Percentiles rank a stretch among this genome's conserved stretches.
phyloP scores from a whole-genome alignment of 2,888 invertebrate species.

The Uloborus plumipes region DNA sequence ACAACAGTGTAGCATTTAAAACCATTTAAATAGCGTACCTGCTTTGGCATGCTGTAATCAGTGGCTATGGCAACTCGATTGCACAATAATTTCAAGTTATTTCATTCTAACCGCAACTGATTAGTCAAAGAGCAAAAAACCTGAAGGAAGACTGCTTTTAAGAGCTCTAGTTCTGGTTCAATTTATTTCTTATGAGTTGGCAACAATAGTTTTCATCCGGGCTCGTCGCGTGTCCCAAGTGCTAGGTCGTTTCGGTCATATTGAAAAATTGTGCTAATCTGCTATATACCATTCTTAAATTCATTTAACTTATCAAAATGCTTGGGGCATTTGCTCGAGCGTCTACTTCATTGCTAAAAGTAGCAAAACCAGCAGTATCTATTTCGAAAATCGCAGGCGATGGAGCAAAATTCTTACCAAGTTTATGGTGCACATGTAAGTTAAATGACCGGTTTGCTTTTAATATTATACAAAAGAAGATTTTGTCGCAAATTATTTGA shows the following conservation, averaged over 20 bases:
- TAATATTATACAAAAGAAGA: neutral
- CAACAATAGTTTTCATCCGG: conserved; percentile 41
- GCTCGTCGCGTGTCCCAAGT: conserved; percentile 41
- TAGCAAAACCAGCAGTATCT: conserved; percentile 60
- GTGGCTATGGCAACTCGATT: no score
- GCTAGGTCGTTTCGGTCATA: conserved; percentile 59
- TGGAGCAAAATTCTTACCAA: conserved; percentile 55
- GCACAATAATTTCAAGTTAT: neutral
- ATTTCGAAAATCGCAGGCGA: conserved; percentile 52
- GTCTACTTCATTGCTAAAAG: conserved; percentile 60
- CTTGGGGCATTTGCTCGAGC: conserved; percentile 59
- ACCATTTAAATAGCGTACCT: no score
- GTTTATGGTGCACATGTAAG: conserved; percentile 64
- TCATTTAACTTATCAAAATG: conserved; percentile 38
- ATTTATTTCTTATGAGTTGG: conserved; percentile 1
- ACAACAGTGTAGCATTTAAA: no score
- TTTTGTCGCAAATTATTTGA: neutral
- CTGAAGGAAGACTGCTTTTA: neutral
- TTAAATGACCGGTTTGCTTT: neutral
- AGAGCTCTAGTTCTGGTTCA: neutral
- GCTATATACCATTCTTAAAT: no score
- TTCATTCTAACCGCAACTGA: conserved; percentile 3
- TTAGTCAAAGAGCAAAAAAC: no score
- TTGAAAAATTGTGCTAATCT: neutral
- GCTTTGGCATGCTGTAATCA: no score